These are phyloP conservation scores for Natator depressus DNA, from an alignment of 2,113 vertebrate genomes.

Conservation along the genomic window DNA sequence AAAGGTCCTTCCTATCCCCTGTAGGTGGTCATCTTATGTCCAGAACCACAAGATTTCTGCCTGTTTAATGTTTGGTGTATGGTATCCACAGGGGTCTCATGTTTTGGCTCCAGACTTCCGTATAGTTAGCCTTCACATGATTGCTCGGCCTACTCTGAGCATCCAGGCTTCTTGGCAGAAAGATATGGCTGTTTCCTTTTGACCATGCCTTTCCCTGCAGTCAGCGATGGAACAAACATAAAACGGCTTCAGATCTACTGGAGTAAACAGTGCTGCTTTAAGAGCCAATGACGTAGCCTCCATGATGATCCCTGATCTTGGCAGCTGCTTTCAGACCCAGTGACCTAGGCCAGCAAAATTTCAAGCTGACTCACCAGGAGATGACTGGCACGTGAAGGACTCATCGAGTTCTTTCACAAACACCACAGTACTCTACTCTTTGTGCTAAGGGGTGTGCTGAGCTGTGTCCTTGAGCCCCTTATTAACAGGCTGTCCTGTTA, in stretches of 20 bases:
- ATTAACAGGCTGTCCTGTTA: not conserved
- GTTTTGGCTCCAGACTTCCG: not conserved
- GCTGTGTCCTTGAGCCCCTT: not conserved
- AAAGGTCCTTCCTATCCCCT: not conserved
- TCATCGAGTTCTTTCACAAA: not conserved
- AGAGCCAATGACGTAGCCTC: not conserved
- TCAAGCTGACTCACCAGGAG: not conserved
- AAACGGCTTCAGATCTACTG: not conserved
- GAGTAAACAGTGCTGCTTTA: not conserved
- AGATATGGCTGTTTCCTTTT: not conserved
- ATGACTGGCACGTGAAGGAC: not conserved
- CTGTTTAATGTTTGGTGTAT: not conserved
- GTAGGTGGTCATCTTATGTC: not conserved
- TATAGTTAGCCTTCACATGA: not conserved
- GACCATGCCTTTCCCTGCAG: not conserved
- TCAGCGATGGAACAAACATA: not conserved
- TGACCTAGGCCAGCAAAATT: not conserved
- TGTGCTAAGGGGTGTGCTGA: not conserved
- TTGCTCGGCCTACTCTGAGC: not conserved
- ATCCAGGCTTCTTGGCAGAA: not conserved
- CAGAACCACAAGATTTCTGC: not conserved
- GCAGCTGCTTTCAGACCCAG: not conserved
- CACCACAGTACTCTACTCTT: not conserved
- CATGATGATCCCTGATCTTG: not conserved
- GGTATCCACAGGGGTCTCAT: not conserved